A percentile compares a stretch with the other conserved stretches of the same genome.
Conservation (phyloP, 2,797 vertebrate species). For the Galaxias olidus region DNA sequence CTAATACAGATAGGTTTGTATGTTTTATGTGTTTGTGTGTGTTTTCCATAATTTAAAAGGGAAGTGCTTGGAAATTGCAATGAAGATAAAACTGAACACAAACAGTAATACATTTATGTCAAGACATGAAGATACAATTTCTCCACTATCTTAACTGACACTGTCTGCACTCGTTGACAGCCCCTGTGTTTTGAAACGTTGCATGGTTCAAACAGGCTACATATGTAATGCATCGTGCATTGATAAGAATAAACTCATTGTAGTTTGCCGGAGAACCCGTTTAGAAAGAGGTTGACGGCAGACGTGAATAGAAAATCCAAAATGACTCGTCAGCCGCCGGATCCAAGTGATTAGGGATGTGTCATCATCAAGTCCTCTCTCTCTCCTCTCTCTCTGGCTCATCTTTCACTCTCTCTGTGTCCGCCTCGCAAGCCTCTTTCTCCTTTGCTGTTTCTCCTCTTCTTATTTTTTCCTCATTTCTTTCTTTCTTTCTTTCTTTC, state of each 20-base stretch:
- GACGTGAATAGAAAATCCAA: conserved; percentile 24
- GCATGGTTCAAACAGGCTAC: conserved; percentile 14
- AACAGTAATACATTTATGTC: conserved; percentile 1
- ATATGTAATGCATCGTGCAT: conserved; percentile 3
- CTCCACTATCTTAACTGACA: neutral
- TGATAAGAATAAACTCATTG: conserved; percentile 13
- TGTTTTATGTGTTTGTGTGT: too few species aligned
- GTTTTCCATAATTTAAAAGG: neutral
- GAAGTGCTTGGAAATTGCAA: neutral
- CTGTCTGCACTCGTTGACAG: neutral
- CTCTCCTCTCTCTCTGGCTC: conserved; percentile 1
- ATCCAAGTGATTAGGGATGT: conserved; percentile 38
- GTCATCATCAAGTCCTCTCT: conserved; percentile 36
- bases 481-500: neutral
- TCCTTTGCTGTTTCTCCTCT: too few species aligned
- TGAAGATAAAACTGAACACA: conserved; percentile 11
- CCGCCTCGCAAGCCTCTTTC: too few species aligned
- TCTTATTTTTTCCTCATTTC: too few species aligned
- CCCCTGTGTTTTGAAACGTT: conserved; percentile 12
- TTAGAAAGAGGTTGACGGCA: conserved; percentile 14
- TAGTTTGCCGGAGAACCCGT: conserved; percentile 1
- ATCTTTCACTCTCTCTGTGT: too few species aligned
- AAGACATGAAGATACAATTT: conserved; percentile 11
- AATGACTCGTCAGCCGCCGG: conserved; percentile 22
- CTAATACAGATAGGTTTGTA: too few species aligned